phyloP scores from a whole-genome alignment of 2,113 vertebrate species.

The Ranitomeya imitator region DNA sequence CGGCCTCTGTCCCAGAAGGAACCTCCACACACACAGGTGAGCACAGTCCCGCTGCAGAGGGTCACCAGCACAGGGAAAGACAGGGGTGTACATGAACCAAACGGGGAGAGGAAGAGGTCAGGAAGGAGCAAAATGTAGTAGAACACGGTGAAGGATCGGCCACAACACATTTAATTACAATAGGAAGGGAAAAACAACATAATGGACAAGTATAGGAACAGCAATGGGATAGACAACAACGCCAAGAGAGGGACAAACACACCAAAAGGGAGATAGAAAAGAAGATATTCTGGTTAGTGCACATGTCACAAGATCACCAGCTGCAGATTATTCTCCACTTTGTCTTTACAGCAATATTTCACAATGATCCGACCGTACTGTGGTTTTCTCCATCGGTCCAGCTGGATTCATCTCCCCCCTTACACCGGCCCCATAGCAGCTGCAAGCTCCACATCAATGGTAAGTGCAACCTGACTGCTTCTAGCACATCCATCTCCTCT shows the following conservation, averaged over 20 bases:
- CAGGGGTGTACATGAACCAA: slow-evolving; percentile 21
- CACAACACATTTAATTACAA: not conserved
- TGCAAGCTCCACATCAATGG: not conserved
- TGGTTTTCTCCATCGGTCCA: too few relatives aligned
- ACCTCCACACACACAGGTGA: slow-evolving; percentile 89
- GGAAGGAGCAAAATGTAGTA: not conserved
- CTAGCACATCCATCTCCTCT: not conserved
- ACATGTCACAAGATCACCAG: not conserved
- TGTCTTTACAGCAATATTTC: not conserved
- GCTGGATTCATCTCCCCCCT: not conserved
- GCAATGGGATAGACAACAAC: not conserved
- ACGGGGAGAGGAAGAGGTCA: not conserved
- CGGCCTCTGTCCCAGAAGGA: slow-evolving; percentile 84
- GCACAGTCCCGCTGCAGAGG: slow-evolving; percentile 75
- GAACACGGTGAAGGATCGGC: not conserved
- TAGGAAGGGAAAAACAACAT: not conserved
- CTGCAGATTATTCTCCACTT: not conserved
- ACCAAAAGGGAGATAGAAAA: not conserved
- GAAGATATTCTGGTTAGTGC: not conserved
- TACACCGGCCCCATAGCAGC: not conserved
- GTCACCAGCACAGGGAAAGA: not conserved
- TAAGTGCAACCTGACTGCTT: not conserved
- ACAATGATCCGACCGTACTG: not conserved
- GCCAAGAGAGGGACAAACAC: slow-evolving; percentile 2
- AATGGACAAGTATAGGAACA: not conserved